Conservation (phyloP, 2,888 invertebrate genomes). For the Acrocera orbiculus region DNA sequence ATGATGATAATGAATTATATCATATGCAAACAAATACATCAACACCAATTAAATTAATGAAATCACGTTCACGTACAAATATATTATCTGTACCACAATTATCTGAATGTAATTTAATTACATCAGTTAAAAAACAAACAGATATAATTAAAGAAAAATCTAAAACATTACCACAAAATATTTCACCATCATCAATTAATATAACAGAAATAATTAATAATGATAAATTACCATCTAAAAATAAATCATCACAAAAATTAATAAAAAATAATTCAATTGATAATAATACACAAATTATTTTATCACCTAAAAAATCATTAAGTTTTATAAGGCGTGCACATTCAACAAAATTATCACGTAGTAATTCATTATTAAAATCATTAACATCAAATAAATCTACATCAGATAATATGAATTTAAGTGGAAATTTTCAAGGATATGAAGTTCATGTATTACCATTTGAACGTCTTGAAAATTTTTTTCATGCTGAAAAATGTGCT, state of each 20-base stretch:
- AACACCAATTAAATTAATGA: conserved; percentile 31
- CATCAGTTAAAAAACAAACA: conserved; percentile 8
- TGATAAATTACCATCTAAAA: conserved; percentile 31
- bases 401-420: background rate
- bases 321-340: conserved; percentile 53
- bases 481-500: conserved; percentile 26
- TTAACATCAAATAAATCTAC: conserved; percentile 30
- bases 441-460: conserved; percentile 26
- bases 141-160: conserved; percentile 33
- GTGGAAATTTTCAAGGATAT: conserved; percentile 15
- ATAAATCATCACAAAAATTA: conserved; percentile 27
- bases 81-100: conserved; percentile 38
- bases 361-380: conserved; percentile 43
- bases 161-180: conserved; percentile 43
- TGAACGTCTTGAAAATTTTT: conserved; percentile 26
- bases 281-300: conserved; percentile 25
- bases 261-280: conserved; percentile 14
- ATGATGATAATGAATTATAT: conserved; percentile 33
- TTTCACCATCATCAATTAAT: conserved; percentile 25
- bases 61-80: conserved; percentile 30
- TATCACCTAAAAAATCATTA: conserved; percentile 38
- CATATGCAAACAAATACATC: conserved; percentile 32
- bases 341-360: conserved; percentile 52
- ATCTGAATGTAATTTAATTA: conserved; percentile 8
- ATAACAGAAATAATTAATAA: conserved; percentile 22